phyloP scores from a whole-genome alignment of 2,113 vertebrate genomes.

The Spea multiplicata region DNA sequence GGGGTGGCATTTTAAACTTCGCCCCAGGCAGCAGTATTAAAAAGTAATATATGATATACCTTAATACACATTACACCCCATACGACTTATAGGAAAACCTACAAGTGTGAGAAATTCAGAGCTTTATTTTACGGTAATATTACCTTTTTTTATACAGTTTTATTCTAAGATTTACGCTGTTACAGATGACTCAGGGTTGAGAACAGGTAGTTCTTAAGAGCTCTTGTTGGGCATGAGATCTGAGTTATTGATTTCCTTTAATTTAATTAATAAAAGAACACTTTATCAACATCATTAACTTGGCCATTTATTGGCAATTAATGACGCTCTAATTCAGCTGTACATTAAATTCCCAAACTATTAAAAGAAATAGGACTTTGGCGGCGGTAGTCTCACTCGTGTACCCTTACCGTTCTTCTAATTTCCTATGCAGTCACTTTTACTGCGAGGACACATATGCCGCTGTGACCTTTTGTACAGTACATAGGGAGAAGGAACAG shows the following conservation, averaged over 20 bases:
- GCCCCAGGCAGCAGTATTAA: too few relatives aligned
- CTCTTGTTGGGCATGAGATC: background rate
- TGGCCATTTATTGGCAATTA: conserved; percentile 2
- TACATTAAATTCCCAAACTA: background rate
- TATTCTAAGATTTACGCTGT: background rate
- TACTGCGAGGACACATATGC: background rate
- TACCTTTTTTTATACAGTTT: background rate
- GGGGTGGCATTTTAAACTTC: too few relatives aligned
- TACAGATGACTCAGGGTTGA: background rate
- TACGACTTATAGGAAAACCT: too few relatives aligned
- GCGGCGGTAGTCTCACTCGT: background rate
- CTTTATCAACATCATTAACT: background rate
- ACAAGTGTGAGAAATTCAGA: background rate
- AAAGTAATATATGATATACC: too few relatives aligned
- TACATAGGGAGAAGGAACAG: background rate
- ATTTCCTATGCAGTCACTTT: background rate
- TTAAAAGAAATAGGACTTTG: background rate
- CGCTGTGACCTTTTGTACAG: background rate
- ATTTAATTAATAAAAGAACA: background rate
- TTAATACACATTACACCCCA: too few relatives aligned
- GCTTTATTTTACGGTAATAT: background rate
- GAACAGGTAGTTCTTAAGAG: background rate
- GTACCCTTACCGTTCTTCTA: background rate
- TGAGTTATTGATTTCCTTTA: background rate
- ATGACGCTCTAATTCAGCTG: background rate